Evolutionary conservation across 2,113 vertebrate genomes (phyloP).

Genomic region (Pogona vitticeps): DNA sequence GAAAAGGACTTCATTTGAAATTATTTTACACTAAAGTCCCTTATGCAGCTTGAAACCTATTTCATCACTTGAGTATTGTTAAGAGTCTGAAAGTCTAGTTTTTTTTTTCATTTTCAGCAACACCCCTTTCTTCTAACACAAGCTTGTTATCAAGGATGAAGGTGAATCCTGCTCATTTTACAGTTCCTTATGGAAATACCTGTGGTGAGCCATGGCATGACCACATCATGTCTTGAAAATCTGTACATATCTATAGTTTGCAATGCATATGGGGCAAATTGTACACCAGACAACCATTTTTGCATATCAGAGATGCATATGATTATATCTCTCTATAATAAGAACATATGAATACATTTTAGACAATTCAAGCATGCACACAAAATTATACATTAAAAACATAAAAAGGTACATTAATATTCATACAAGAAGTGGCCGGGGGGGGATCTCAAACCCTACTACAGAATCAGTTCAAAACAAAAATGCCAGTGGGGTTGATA

Average conservation of each 20-base stretch:
- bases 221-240: neutral
- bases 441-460: too few relatives aligned
- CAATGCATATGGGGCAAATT: neutral
- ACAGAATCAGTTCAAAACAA: neutral
- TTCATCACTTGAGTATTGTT: neutral
- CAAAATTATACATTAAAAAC: neutral
- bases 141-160: neutral
- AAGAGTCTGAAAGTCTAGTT: neutral
- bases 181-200: too few relatives aligned
- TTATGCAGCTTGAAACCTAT: neutral
- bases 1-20: neutral
- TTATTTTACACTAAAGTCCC: constrained; percentile 14
- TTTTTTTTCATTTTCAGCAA: neutral
- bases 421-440: neutral
- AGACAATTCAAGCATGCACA: neutral
- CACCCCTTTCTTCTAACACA: neutral
- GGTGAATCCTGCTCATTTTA: neutral
- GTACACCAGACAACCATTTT: neutral
- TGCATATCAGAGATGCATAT: neutral
- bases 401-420: neutral
- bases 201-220: too few relatives aligned
- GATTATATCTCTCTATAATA: neutral
- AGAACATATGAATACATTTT: too few relatives aligned
- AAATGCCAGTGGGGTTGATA: neutral
- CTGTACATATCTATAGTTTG: neutral